Conservation (phyloP, 2,888 invertebrate species). For the Pollenia griseotomentosa region DNA sequence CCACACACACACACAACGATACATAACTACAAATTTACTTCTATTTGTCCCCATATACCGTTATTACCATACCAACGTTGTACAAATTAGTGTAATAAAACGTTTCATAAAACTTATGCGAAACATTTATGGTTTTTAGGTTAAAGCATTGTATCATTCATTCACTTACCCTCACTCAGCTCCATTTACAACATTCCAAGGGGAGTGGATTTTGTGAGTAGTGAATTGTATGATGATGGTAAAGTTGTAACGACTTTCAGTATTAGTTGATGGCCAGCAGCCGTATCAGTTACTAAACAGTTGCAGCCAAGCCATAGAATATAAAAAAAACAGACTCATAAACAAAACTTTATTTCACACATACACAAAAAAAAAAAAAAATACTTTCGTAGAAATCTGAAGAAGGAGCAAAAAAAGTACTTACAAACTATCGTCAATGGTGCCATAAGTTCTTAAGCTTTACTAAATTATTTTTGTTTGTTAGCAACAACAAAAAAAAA, state of each 20-base stretch:
- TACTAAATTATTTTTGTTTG: slow-evolving; percentile 59
- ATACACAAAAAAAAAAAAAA: not conserved
- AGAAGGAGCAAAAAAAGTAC: slow-evolving; percentile 9
- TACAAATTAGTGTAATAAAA: slow-evolving; percentile 84
- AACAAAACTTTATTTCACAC: slow-evolving; percentile 21
- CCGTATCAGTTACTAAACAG: slow-evolving; percentile 69
- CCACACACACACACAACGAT: not conserved
- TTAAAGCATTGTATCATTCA: slow-evolving; percentile 56
- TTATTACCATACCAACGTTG: slow-evolving; percentile 39
- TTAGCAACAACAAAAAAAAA: slow-evolving; percentile 3
- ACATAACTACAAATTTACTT: not conserved
- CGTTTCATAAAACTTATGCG: slow-evolving; percentile 82
- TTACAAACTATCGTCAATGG: slow-evolving; percentile 33
- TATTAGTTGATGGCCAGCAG: slow-evolving; percentile 61
- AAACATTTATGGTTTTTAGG: slow-evolving; percentile 70
- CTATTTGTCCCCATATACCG: not conserved
- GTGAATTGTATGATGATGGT: not conserved
- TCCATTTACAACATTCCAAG: not conserved
- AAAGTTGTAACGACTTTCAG: slow-evolving; percentile 60
- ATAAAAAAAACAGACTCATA: slow-evolving; percentile 24
- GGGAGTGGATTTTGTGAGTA: not conserved
- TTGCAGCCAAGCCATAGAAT: slow-evolving; percentile 47
- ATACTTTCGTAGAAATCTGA: not conserved
- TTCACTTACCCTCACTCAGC: not conserved
- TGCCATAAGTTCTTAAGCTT: slow-evolving; percentile 64